These are phyloP conservation scores for Troglohyphantes excavatus DNA, from an alignment of 2,888 invertebrate species.

Conservation along the genomic window DNA sequence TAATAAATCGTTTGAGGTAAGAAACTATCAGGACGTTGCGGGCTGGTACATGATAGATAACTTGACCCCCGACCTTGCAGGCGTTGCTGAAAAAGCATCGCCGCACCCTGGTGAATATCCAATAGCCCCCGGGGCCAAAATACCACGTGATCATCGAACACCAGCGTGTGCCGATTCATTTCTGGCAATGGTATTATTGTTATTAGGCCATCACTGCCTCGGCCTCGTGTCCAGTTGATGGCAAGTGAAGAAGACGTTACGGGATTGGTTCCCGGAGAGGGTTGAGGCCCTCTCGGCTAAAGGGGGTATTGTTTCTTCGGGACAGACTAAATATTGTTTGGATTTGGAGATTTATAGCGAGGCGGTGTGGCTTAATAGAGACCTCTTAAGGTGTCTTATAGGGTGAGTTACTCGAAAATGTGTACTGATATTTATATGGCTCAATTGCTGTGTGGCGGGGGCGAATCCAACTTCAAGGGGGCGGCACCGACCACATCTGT, in stretches of 20 bases:
- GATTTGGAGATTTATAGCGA: constrained; percentile 64
- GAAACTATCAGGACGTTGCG: constrained; percentile 77
- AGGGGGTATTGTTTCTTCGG: constrained; percentile 1
- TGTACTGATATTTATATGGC: no score
- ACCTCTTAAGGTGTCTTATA: constrained; percentile 17
- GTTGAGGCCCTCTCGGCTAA: not conserved
- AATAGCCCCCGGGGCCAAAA: constrained; percentile 70
- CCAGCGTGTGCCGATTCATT: constrained; percentile 36
- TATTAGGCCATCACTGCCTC: constrained; percentile 73
- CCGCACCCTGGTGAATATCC: constrained; percentile 77
- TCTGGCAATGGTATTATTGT: constrained; percentile 65
- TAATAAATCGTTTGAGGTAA: constrained; percentile 76
- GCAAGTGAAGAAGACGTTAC: constrained; percentile 58
- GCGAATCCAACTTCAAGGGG: not conserved
- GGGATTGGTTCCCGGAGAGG: not conserved
- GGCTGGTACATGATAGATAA: constrained; percentile 78
- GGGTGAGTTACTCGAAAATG: not conserved
- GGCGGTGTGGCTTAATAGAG: constrained; percentile 19
- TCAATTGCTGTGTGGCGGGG: not conserved
- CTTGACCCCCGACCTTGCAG: constrained; percentile 74
- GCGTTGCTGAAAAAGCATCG: constrained; percentile 74
- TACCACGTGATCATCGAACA: constrained; percentile 76
- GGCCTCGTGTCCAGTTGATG: constrained; percentile 28
- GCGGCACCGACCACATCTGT: not conserved
- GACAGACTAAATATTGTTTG: constrained; percentile 73